Evolutionary conservation across 2,797 vertebrate species (phyloP), one percentile per base, ranked within the genome.

Genomic region (Myotis myotis): DNA sequence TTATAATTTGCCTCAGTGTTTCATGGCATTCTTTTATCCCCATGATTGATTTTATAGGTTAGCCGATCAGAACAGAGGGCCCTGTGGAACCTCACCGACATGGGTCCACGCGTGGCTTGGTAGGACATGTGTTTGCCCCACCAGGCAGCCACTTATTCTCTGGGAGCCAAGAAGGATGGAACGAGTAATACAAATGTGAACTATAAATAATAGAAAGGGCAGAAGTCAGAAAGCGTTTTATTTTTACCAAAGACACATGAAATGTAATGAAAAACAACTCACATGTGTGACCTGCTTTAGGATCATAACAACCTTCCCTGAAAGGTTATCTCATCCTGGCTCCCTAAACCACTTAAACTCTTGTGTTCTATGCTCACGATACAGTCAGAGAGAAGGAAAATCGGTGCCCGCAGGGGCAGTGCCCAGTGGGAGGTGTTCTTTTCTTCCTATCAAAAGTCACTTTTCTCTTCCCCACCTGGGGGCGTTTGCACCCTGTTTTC

Each of bases 211-310:
- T 10, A 60, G 79, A 87, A 66, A 55, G 3, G 36, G 60, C 28
- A 49, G 38, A 22, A 36, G 3, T 55, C 13, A 68, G 62, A 71
- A 75, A 44, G 41, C 55, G n/a, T 28, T 66, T 66, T 57, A 12
- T 64, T 74, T 87, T 44, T 33, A 20, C 70, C 70, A 70, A 33
- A 60, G 53, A 30, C 44, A 66, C 57, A 53, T 57, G 74, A 72
- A 57, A 71, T 84, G 55, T 66, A 85, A 74, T 47, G 5, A 95
- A 92, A 91, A 72, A 19, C 60, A 85, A 68, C 20, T 55, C 23
- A 51, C 1, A 2, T 8, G 12, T 55, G 57, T 47, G 57, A 71
- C 80, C 44, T 60, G n/a, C 51, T 74, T 12, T 25, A 38, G 44
- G 19, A 16, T 74, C 83, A 13, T 60, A n/a, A 49, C 70, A 74